Evolutionary conservation across 2,888 invertebrate genomes (phyloP), one percentile per base, ranked within the genome.

Genomic region (Agrochola macilenta): DNA sequence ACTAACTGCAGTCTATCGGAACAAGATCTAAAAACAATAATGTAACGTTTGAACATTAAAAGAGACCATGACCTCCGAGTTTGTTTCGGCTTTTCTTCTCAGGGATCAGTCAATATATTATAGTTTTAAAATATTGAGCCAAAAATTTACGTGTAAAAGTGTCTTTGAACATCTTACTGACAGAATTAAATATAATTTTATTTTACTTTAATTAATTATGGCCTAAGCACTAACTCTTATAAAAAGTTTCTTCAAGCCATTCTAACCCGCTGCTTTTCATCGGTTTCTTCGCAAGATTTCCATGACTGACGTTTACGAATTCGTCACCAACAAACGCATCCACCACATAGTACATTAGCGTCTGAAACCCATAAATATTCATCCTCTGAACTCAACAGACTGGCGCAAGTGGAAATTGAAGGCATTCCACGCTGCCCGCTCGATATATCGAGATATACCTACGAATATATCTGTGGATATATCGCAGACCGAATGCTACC

Each of bases 311-410:
- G 11, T 17, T 43, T 26, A 65, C 43, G 2, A 43, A 43, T 43
- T 43, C 11, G 43, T 43, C 43, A 11, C 23, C 17, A 79, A 81
- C 77, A 82, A 76, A 80, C 89, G 85, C 81, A 86, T 91, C 90
- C 89, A 90, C 78, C 78, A 69, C 87, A 85, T 88, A 82, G 81
- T 88, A 88, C 86, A 84, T 91, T 87, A 87, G 82, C 79, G 88
- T 87, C 79, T 87, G 83, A 86, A 87, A 89, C 88, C 91, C 92
- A 94, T 94, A 94, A 94, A 94, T 94, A 94, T 94, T 94, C 93
- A 93, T 93, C 90, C 88, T 82, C 84, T 74, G 84, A 89, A 84
- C 88, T 88, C 82, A 88, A 88, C 88, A 86, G 87, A 89, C 89
- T 88, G 87, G 82, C 81, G 88, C 89, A 90, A 91, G 90, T 92